These are phyloP conservation scores for Emmelina monodactyla DNA, from an alignment of 2,888 invertebrate species.

Conservation along the genomic window DNA sequence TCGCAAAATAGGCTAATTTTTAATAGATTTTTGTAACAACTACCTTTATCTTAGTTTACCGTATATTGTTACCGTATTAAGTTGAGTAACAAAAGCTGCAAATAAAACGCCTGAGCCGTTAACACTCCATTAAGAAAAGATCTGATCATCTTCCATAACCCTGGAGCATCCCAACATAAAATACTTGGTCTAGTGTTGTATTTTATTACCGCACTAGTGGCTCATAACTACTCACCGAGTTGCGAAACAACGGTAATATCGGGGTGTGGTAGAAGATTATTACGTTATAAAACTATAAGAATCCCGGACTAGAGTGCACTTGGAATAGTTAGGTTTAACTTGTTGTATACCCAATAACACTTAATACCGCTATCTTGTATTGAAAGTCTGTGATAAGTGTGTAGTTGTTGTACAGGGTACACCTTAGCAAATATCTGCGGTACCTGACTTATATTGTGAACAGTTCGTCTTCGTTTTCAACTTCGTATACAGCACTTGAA, in stretches of 20 bases:
- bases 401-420: background rate
- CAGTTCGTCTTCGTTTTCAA: background rate
- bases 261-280: conserved; percentile 28
- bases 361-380: conserved; percentile 4
- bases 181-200: background rate
- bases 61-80: too few species aligned
- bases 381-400: background rate
- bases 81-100: too few species aligned
- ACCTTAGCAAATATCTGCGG: background rate
- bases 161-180: background rate
- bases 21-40: too few species aligned
- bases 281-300: conserved; percentile 47
- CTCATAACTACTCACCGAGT: conserved; percentile 27
- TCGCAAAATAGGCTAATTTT: too few species aligned
- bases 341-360: conserved; percentile 25
- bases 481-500: conserved; percentile 3
- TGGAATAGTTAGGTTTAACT: conserved; percentile 33
- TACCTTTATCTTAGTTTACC: too few species aligned
- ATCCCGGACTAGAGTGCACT: conserved; percentile 28
- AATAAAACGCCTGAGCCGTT: too few species aligned
- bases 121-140: too few species aligned
- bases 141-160: background rate
- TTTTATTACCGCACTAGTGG: conserved; percentile 8
- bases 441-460: background rate
- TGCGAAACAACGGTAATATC: conserved; percentile 23